Base-by-base conservation (phyloP, 1,140 invertebrate species). In the Sycophaga agraensis region DNA sequence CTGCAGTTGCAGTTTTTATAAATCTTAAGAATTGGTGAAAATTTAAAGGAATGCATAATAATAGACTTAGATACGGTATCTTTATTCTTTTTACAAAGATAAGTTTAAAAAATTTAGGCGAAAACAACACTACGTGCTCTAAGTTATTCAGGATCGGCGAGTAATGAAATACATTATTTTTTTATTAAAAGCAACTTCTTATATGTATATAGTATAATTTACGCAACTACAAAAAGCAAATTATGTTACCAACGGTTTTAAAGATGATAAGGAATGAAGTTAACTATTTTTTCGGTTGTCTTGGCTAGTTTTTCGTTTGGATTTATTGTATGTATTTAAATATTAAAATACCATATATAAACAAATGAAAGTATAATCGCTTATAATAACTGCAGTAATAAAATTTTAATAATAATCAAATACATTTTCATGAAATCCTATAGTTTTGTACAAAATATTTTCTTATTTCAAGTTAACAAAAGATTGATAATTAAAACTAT, bases 101-200 rank as follows among this genome's bases (percentile, higher is more conserved):
- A 31, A 45, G 17, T 14, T 53, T 53, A 35, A 43, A 51, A 59
- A 59, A 59, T 59, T 51, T 45, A 51, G 49, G 21, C 48, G 31
- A 51, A 46, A 51, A 35, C 8, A 40, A 59, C 40, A 17, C 14
- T 43, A 43, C 40, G 24, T 50, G 24, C 37, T 50, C 9, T 11
- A 40, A 59, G n/a, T 59, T 39, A 26, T 21, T n/a, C 26, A 42
- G 9, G 2, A 50, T 51, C 2, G 43, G 7, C 37, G 26, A 59
- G 34, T 35, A 58, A 26, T 39, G 21, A 34, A 50, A 50, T 59
- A 59, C 24, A 39, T 48, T 16, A 11, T 46, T 49, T n/a, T n/a
- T n/a, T 58, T 35, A 11, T 35, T 46, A 9, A 46, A 8, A 48
- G 28, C 46, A 22, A 21, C 17, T 45, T 14, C 14, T 56, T 22